Evolutionary conservation across 2,113 vertebrate species (phyloP).

Genomic region (Propithecus coquereli): DNA sequence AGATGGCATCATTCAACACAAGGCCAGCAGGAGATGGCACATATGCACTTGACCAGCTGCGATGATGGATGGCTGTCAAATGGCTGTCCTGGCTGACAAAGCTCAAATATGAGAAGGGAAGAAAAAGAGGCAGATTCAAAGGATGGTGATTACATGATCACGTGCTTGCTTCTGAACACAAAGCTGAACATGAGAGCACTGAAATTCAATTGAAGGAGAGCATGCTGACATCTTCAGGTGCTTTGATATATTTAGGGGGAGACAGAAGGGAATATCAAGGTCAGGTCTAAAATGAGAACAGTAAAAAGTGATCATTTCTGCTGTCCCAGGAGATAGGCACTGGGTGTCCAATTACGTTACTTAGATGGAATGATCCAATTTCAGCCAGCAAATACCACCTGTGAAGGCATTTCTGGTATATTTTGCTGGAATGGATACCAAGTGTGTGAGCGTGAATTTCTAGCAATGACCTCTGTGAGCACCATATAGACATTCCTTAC

Average conservation of each 20-base stretch:
- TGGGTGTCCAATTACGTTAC: conserved; percentile 8
- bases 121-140: conserved; percentile 8
- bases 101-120: background rate
- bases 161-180: background rate
- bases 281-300: conserved; percentile 70
- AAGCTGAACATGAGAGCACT: background rate
- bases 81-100: background rate
- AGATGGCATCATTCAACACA: background rate
- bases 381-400: background rate
- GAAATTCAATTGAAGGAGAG: conserved; percentile 19
- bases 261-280: conserved; percentile 60
- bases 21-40: background rate
- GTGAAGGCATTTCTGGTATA: background rate
- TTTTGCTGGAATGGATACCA: background rate
- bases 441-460: background rate
- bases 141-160: background rate
- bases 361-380: background rate
- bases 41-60: background rate
- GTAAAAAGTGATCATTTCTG: conserved; percentile 40
- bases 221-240: background rate
- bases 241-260: conserved; percentile 40
- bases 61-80: background rate
- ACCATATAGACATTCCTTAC: background rate
- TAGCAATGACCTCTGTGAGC: background rate
- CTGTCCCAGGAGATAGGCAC: background rate